Evolutionary conservation across 1,140 invertebrate species (phyloP), one percentile per base, ranked within the genome.

Genomic region (Calephelis nemesis): DNA sequence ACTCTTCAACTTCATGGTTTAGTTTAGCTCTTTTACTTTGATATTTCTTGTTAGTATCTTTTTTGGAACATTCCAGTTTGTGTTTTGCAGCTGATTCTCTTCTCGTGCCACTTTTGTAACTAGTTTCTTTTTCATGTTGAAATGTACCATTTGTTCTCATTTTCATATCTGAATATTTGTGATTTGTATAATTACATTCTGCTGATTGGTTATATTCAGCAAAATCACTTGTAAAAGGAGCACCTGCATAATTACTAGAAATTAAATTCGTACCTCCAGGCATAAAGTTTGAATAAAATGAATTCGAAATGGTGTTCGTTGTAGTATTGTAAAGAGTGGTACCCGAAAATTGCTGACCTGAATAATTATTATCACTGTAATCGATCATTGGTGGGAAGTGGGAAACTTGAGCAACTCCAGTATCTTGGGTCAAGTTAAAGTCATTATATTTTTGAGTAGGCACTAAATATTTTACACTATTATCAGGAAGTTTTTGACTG

Each of bases 261-360:
- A 91, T 90, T 65, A 91, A 70, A 71, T 90, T 90, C 49, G 77
- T 78, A 66, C 79, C 78, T 45, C 81, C 78, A 12, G 85, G 82
- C 83, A 91, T 91, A 74, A 91, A 89, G 65, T 91, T 91, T 0
- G 85, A 75, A 72, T 91, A 91, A 77, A 91, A 91, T 12, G 85
- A 84, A 79, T 90, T 91, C 2, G 89, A 90, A 71, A 91, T 89
- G 2, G 89, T 90, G 74, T 87, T 91, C 15, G 89, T 87, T 5
- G 87, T 88, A 13, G 82, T 78, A 70, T 89, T 91, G 67, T 91
- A 91, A 47, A 91, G 81, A 13, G 81, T 84, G 47, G 87, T 89
- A 7, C 85, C 85, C 15, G 87, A 85, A 81, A 85, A 89, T 70
- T 90, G 87, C 64, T 91, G 89, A 2, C 81, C 79, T 39, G 81